phyloP scores from a whole-genome alignment of 2,888 invertebrate genomes.

The Dinocampus coccinellae region DNA sequence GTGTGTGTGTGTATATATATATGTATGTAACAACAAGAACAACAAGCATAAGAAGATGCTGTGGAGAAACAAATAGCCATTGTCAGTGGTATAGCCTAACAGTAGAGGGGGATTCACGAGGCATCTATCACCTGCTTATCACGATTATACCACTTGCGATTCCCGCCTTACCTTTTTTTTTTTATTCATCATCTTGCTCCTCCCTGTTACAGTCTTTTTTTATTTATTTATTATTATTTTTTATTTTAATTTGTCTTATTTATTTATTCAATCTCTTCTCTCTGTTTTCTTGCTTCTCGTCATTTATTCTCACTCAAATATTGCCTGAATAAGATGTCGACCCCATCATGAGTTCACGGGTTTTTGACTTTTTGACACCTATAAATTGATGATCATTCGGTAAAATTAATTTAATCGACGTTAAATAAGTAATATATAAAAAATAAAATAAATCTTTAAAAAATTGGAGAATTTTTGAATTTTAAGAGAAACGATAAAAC shows the following conservation, averaged over 20 bases:
- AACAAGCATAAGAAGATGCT: conserved; percentile 45
- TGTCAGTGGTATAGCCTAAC: conserved; percentile 62
- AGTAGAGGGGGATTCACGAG: conserved; percentile 63
- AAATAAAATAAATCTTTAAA: conserved; percentile 14
- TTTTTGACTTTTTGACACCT: too few species aligned
- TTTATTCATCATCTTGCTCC: conserved; percentile 41
- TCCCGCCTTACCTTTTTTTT: conserved; percentile 49
- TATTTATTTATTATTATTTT: too few species aligned
- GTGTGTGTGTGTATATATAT: conserved; percentile 25
- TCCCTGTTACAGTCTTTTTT: neutral
- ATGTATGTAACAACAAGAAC: neutral
- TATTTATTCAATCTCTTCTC: conserved; percentile 15
- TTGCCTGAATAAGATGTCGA: conserved; percentile 25
- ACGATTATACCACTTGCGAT: conserved; percentile 68
- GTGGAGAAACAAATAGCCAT: conserved; percentile 69
- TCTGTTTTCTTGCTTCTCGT: conserved; percentile 11
- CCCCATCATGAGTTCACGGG: neutral
- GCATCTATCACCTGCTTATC: conserved; percentile 70
- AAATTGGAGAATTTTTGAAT: neutral
- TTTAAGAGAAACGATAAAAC: neutral
- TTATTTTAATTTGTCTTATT: neutral
- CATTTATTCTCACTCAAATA: conserved; percentile 27
- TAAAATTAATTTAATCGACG: conserved; percentile 29
- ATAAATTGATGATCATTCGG: conserved; percentile 23
- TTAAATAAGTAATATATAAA: conserved; percentile 19